Percentiles rank a stretch among this genome's conserved stretches.
Conservation (phyloP, 2,113 vertebrate species). For the Thunnus maccoyii region DNA sequence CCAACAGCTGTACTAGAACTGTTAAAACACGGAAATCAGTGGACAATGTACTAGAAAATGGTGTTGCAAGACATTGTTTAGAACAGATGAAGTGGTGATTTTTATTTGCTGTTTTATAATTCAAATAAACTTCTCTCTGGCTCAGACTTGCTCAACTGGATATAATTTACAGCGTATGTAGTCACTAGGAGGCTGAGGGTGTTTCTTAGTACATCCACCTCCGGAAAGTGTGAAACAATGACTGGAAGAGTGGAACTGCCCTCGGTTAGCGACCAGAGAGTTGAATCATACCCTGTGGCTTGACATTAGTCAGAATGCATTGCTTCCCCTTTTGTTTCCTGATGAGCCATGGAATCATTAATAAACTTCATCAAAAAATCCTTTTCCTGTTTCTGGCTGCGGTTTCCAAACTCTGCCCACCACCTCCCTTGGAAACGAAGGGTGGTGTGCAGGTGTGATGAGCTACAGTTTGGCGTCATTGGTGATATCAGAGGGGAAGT, state of each 20-base stretch:
- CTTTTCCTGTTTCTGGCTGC: neutral
- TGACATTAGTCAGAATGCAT: conserved; percentile 50
- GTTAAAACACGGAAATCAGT: too few relatives aligned
- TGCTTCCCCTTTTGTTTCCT: conserved; percentile 64
- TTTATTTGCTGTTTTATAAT: neutral
- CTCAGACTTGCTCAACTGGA: neutral
- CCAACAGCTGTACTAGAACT: too few relatives aligned
- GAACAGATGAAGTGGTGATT: neutral
- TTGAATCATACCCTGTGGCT: conserved; percentile 38
- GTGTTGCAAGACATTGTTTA: neutral
- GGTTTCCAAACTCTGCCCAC: neutral
- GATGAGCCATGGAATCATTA: neutral
- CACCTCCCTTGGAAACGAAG: conserved; percentile 6
- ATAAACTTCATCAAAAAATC: conserved; percentile 5
- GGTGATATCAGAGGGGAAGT: conserved; percentile 49
- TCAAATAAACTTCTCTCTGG: neutral
- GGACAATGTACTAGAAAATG: too few relatives aligned
- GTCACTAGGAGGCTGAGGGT: conserved; percentile 16
- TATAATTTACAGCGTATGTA: neutral
- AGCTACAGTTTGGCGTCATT: conserved; percentile 32
- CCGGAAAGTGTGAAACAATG: conserved; percentile 74
- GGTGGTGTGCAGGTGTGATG: conserved; percentile 25
- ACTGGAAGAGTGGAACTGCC: conserved; percentile 58
- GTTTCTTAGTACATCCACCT: conserved; percentile 45
- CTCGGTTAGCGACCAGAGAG: conserved; percentile 17